Conservation (phyloP, 2,888 invertebrate species). For the Elmis aenea region DNA sequence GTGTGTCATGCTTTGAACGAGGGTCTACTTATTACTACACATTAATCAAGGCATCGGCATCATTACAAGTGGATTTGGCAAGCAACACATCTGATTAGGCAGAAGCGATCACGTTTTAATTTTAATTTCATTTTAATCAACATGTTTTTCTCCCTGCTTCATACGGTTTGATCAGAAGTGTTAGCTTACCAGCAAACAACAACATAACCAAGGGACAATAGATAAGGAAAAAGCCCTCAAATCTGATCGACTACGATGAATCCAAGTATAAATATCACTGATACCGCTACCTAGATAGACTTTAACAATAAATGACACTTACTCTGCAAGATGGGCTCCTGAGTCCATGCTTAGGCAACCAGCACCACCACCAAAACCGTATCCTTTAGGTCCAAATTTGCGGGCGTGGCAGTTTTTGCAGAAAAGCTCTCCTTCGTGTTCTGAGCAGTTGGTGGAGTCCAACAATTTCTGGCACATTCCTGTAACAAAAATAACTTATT, state of each 20-base stretch:
- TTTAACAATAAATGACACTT: constrained; percentile 61
- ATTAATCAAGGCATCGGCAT: constrained; percentile 7
- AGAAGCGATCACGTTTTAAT: constrained; percentile 10
- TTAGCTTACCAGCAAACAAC: constrained; percentile 25
- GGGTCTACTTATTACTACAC: constrained; percentile 13
- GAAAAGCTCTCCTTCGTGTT: constrained; percentile 94
- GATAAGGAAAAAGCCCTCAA: constrained; percentile 48
- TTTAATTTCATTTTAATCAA: constrained; percentile 4
- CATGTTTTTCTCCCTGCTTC: background rate
- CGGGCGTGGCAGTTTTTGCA: constrained; percentile 98
- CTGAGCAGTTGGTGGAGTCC: constrained; percentile 97
- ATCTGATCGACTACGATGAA: constrained; percentile 29
- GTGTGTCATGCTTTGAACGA: constrained; percentile 38
- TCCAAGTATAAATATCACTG: constrained; percentile 11
- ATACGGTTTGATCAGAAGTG: constrained; percentile 27
- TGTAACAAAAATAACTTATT: constrained; percentile 41
- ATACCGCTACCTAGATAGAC: too few species aligned
- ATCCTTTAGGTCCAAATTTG: constrained; percentile 97
- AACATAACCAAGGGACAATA: constrained; percentile 24
- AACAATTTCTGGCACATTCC: constrained; percentile 96
- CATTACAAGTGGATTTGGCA: too few species aligned
- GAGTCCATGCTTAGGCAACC: constrained; percentile 95
- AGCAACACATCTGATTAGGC: constrained; percentile 31
- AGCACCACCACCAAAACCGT: constrained; percentile 97
- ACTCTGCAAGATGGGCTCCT: constrained; percentile 83